Evolutionary conservation across 2,797 vertebrate genomes (phyloP).

Genomic region (Sebastes kiyomatsui): DNA sequence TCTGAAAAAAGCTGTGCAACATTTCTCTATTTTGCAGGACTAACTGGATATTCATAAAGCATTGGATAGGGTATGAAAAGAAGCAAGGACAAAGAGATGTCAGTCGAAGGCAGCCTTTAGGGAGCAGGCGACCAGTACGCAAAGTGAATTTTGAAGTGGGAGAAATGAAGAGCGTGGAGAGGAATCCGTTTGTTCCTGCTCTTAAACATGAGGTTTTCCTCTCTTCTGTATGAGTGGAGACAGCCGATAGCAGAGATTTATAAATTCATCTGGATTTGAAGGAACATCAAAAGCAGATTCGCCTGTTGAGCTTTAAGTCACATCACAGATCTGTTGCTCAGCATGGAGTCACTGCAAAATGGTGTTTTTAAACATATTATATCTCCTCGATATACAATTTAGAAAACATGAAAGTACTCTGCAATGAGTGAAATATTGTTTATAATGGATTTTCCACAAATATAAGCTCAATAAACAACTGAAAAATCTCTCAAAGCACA

Average conservation of each 20-base stretch:
- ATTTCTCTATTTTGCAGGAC: neutral
- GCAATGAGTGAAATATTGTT: neutral
- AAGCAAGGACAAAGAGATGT: constrained; percentile 9
- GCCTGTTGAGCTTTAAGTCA: constrained; percentile 20
- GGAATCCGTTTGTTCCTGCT: constrained; percentile 8
- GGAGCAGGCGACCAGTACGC: neutral
- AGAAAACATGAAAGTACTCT: neutral
- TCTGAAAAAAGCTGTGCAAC: neutral
- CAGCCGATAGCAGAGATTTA: constrained; percentile 31
- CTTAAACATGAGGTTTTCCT: constrained; percentile 8
- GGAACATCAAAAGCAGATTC: constrained; percentile 57
- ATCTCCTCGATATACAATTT: neutral
- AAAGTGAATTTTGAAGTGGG: constrained; percentile 51
- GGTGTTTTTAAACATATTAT: neutral
- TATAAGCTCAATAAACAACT: neutral
- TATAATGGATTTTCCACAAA: constrained; percentile 1
- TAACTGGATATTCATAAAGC: neutral
- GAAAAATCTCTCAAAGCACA: neutral
- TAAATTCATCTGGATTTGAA: constrained; percentile 43
- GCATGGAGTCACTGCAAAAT: neutral
- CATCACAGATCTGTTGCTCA: constrained; percentile 8
- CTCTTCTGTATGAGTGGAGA: neutral
- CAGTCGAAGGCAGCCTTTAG: constrained; percentile 24
- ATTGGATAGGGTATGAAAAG: neutral
- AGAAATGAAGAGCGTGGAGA: constrained; percentile 9